These are phyloP conservation scores for Drosophila peninsularis DNA, from an alignment of 2,888 invertebrate species.

Conservation along the genomic window DNA sequence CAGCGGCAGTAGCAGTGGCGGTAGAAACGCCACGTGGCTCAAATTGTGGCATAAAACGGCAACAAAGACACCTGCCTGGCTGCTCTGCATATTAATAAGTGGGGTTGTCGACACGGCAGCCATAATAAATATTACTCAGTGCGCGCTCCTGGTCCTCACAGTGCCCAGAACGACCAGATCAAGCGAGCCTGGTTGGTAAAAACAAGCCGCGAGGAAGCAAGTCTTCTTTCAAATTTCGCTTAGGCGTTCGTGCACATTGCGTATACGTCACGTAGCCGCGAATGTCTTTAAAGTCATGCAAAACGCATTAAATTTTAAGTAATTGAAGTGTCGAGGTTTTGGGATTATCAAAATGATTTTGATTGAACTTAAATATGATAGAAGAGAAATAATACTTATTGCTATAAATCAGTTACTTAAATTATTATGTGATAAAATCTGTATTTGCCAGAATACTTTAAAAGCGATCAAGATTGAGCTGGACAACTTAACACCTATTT, in stretches of 20 bases:
- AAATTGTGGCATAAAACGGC: constrained; percentile 78
- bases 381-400: background rate
- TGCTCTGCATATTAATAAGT: constrained; percentile 75
- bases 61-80: constrained; percentile 72
- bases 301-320: constrained; percentile 20
- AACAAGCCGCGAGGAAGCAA: background rate
- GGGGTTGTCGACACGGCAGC: constrained; percentile 39
- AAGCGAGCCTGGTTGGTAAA: constrained; percentile 22
- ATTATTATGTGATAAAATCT: background rate
- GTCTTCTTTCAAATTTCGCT: constrained; percentile 19
- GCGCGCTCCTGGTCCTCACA: constrained; percentile 17
- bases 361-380: background rate
- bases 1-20: constrained; percentile 11
- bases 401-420: background rate
- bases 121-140: constrained; percentile 66
- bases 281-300: constrained; percentile 10
- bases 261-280: constrained; percentile 49
- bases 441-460: background rate
- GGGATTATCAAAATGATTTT: background rate
- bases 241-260: constrained; percentile 35
- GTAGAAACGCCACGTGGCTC: constrained; percentile 50
- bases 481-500: constrained; percentile 37
- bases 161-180: constrained; percentile 16
- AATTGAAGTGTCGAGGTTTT: constrained; percentile 2
- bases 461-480: constrained; percentile 14